A percentile compares a stretch with the other conserved stretches of the same genome.
Conservation (phyloP, 64 coral and sea anemone species). For the Orbicella faveolata region DNA sequence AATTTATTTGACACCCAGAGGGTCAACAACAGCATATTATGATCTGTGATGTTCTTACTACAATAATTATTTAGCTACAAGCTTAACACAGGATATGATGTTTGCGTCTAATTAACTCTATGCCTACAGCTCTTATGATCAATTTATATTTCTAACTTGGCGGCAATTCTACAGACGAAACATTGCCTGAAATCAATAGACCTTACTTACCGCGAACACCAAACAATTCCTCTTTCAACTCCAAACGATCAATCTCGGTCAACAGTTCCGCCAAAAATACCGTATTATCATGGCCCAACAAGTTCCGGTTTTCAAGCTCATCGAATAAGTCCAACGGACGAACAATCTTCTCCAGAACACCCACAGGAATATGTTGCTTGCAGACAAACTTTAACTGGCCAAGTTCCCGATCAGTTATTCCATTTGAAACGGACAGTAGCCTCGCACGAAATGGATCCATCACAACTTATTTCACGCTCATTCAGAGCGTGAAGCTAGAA, state of each 20-base stretch:
- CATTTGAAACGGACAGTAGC: conserved; percentile 54
- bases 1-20: no score
- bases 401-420: conserved; percentile 63
- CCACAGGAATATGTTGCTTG: conserved; percentile 72
- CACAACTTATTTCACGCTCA: neutral
- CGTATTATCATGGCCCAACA: conserved; percentile 48
- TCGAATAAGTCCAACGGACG: conserved; percentile 60
- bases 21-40: no score
- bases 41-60: no score
- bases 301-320: conserved; percentile 62
- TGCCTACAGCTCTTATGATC: neutral
- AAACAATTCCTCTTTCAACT: conserved; percentile 53
- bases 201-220: conserved; percentile 27
- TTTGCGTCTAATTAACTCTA: no score
- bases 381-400: conserved; percentile 67
- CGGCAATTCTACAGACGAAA: neutral
- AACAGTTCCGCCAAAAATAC: conserved; percentile 54
- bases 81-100: no score
- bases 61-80: no score
- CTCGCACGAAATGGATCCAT: conserved; percentile 67
- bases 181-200: neutral
- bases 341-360: conserved; percentile 60
- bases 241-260: conserved; percentile 38
- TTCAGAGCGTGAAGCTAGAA: neutral
- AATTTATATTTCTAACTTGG: neutral